Evolutionary conservation across 2,113 vertebrate species (phyloP), one percentile per base, ranked within the genome.

Genomic region (Rissa tridactyla): DNA sequence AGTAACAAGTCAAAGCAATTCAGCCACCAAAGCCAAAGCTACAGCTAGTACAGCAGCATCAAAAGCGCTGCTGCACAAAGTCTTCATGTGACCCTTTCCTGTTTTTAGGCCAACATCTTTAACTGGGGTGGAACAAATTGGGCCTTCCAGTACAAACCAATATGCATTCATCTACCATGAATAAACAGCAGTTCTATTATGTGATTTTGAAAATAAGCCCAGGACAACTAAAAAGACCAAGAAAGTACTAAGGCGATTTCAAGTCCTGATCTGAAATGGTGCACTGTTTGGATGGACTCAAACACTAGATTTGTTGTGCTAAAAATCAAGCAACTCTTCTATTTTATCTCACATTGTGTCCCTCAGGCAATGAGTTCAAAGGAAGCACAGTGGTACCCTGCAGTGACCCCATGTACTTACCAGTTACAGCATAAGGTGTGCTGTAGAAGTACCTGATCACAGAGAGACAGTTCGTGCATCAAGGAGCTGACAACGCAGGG

Each of bases 81-180:
- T 29, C 72, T 92, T 55, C 81, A 51, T 77, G 78, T 91, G 86
- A 92, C 71, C 94, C 84, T 38, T 60, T 27, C 64, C 75, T 79
- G 69, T 0, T 95, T 96, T 82, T 34, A 96, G 88, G 89, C 86
- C 88, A 96, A 70, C 66, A 44, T 85, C 91, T 94, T 86, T 95
- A 96, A 97, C 93, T 97, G 91, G 86, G 88, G 94, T 92, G 96
- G 97, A 90, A 98, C 77, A 96, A 97, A 97, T 92, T 68, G 15
- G 71, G 81, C 91, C 89, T 97, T 84, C 86, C 89, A 96, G 84
- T 92, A 88, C 60, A 82, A 91, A 95, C 92, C 81, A 92, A 18
- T 47, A 80, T 13, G 49, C 66, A 73, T n/a, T 94, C 77, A 76
- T 87, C 87, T 91, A 38, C 38, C 55, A 1, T 20, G 58, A 94